phyloP scores from a whole-genome alignment of 2,113 vertebrate genomes.

The Noctilio leporinus region DNA sequence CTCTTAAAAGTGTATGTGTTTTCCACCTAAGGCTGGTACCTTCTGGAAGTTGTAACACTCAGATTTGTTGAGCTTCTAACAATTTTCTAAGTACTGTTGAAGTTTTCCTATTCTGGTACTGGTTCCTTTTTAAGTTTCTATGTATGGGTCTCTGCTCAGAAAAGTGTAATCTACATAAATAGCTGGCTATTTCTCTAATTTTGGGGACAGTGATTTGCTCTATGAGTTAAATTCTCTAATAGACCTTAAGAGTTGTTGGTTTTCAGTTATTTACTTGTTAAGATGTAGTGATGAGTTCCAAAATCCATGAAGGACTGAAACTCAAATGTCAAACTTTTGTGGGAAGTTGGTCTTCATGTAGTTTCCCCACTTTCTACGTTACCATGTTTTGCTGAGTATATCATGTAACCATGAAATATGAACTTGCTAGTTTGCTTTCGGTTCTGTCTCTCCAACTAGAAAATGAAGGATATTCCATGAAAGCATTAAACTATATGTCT shows the following conservation, averaged over 20 bases:
- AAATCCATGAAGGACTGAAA: background rate
- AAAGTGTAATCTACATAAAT: background rate
- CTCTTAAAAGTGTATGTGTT: background rate
- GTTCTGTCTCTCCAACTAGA: background rate
- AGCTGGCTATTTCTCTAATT: background rate
- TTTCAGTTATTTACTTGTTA: background rate
- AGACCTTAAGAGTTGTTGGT: background rate
- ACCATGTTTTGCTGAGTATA: background rate
- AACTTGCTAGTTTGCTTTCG: background rate
- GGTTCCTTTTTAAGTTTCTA: background rate
- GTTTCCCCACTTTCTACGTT: background rate
- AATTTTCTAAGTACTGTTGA: background rate
- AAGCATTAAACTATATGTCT: background rate
- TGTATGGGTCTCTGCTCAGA: background rate
- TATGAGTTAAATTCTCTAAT: background rate
- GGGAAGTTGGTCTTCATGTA: background rate
- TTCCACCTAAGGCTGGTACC: background rate
- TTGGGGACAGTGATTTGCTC: background rate
- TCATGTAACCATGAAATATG: background rate
- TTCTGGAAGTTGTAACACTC: background rate
- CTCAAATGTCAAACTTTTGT: background rate
- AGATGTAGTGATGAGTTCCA: background rate
- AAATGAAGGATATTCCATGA: background rate
- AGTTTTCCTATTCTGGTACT: background rate
- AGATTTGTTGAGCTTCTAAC: background rate